phyloP scores from a whole-genome alignment of 2,888 invertebrate genomes.

The Eristalis arbustorum region DNA sequence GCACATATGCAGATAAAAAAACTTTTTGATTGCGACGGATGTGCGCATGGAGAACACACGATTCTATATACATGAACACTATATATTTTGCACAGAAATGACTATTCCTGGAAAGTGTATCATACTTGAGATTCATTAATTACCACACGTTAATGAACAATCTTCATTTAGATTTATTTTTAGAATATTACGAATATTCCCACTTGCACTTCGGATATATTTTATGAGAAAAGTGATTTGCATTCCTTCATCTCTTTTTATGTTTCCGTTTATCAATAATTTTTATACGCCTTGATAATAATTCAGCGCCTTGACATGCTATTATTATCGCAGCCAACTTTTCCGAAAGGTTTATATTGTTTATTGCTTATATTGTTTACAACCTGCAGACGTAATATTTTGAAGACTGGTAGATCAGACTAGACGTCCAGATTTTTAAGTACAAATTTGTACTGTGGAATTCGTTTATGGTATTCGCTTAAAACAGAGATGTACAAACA shows the following conservation, averaged over 20 bases:
- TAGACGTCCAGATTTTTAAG: not conserved
- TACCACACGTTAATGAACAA: slow-evolving; percentile 5
- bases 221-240: slow-evolving; percentile 33
- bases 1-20: too few relatives aligned
- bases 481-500: too few relatives aligned
- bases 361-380: not conserved
- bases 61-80: not conserved
- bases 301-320: not conserved
- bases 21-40: too few relatives aligned
- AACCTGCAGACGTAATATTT: not conserved
- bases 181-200: slow-evolving; percentile 17
- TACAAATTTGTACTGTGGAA: too few relatives aligned
- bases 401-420: not conserved
- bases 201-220: slow-evolving; percentile 6
- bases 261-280: not conserved
- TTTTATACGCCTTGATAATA: not conserved
- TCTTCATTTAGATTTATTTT: slow-evolving; percentile 30
- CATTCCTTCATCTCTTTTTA: slow-evolving; percentile 8
- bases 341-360: not conserved
- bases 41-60: too few relatives aligned
- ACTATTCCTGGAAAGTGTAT: slow-evolving; percentile 1
- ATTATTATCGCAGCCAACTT: not conserved
- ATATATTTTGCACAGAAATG: not conserved
- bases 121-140: slow-evolving; percentile 9
- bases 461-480: too few relatives aligned